Conservation (phyloP, 2,797 vertebrate genomes). For the Emys orbicularis region DNA sequence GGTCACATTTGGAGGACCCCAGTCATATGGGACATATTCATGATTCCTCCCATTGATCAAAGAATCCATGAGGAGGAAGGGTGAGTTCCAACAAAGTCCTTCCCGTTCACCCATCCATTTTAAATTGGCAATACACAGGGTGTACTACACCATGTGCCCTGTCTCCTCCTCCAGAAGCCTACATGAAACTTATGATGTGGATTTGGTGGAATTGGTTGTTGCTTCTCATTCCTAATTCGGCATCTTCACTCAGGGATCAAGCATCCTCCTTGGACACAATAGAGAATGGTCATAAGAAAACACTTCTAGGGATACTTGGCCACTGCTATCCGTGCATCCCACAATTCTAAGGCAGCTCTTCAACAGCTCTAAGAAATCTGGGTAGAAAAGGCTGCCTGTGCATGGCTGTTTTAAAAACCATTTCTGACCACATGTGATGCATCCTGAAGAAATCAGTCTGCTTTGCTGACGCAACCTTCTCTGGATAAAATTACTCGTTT, state of each 20-base stretch:
- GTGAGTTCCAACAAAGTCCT: neutral
- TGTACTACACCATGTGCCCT: neutral
- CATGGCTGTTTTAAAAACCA: neutral
- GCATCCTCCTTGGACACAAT: neutral
- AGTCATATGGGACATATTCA: rapidly evolving
- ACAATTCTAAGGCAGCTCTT: neutral
- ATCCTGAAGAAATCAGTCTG: neutral
- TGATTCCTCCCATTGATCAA: rapidly evolving
- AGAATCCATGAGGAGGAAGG: neutral
- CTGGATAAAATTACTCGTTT: conserved; percentile 52
- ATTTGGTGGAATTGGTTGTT: neutral
- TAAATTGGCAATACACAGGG: rapidly evolving
- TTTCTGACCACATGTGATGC: neutral
- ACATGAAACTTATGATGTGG: neutral
- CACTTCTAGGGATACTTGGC: neutral
- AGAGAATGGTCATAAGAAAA: neutral
- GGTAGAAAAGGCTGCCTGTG: neutral
- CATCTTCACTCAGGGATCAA: neutral
- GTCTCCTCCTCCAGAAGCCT: neutral
- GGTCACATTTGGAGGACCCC: neutral
- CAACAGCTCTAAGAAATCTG: neutral
- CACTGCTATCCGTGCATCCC: neutral
- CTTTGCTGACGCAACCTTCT: rapidly evolving
- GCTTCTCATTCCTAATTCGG: neutral
- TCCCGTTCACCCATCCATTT: neutral